Conservation (phyloP, 2,888 invertebrate species). For the Andrena trimmerana region DNA sequence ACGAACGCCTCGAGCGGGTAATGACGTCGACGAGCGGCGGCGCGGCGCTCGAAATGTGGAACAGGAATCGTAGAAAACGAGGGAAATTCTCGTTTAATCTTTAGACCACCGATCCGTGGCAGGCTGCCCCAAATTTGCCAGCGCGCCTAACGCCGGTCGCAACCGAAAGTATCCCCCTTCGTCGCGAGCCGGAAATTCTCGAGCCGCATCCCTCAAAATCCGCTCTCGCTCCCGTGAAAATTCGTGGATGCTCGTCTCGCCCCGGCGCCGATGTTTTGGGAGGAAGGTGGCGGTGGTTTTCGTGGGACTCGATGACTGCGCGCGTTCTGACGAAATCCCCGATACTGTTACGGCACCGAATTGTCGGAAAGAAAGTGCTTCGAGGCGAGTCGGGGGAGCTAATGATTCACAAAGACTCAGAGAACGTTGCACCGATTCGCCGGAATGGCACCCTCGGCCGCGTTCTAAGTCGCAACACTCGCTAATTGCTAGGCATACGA, state of each 20-base stretch:
- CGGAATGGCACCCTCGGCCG: constrained; percentile 8
- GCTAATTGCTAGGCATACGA: constrained; percentile 35
- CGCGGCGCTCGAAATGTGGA: constrained; percentile 48
- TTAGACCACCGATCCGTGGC: constrained; percentile 52
- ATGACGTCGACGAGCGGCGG: constrained; percentile 48
- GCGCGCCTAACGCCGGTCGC: background rate
- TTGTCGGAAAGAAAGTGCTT: constrained; percentile 51
- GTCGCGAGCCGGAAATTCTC: background rate
- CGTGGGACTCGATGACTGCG: constrained; percentile 20
- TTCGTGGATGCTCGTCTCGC: too few relatives aligned
- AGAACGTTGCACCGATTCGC: background rate
- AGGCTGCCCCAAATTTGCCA: constrained; percentile 28
- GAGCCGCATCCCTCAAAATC: too few relatives aligned
- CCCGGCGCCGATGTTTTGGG: too few relatives aligned
- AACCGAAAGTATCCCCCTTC: constrained; percentile 6
- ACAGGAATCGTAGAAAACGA: constrained; percentile 64
- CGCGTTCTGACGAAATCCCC: constrained; percentile 37
- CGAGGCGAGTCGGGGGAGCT: constrained; percentile 23
- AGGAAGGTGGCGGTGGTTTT: background rate
- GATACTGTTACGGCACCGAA: constrained; percentile 36
- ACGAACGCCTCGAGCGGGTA: constrained; percentile 47
- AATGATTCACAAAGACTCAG: constrained; percentile 43
- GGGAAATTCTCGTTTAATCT: constrained; percentile 56
- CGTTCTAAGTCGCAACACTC: constrained; percentile 35
- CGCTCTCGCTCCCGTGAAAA: too few relatives aligned